A percentile compares a stretch with the other conserved stretches of the same genome.
Conservation (phyloP, 1,140 invertebrate species). For the Bombus superbus region DNA sequence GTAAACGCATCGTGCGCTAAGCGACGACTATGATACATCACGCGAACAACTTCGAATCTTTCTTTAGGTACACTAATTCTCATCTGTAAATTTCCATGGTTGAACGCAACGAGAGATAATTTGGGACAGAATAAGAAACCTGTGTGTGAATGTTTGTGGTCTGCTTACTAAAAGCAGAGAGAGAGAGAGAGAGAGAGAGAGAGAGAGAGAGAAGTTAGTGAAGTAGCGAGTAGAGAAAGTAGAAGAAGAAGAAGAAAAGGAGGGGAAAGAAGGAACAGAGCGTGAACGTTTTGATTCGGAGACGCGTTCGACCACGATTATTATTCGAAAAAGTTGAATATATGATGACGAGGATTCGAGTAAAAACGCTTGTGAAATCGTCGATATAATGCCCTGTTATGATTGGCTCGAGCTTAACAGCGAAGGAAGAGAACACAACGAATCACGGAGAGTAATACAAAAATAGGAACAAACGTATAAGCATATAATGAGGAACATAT, state of each 20-base stretch:
- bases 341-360: neutral
- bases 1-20: neutral
- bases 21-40: neutral
- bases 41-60: neutral
- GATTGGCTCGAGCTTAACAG: slow-evolving; percentile 41
- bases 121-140: neutral
- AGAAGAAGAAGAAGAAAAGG: too few species aligned
- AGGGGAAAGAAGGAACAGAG: neutral
- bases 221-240: neutral
- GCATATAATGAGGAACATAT: slow-evolving; percentile 77
- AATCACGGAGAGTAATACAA: slow-evolving; percentile 70
- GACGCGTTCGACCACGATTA: slow-evolving; percentile 26
- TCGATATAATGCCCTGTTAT: slow-evolving; percentile 69
- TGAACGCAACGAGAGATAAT: neutral
- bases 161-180: neutral
- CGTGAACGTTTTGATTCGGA: neutral
- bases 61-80: neutral
- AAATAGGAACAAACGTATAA: slow-evolving; percentile 79
- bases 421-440: slow-evolving; percentile 60
- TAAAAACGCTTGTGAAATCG: slow-evolving; percentile 28
- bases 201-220: neutral
- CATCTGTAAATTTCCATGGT: neutral
- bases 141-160: neutral
- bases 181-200: too few species aligned
- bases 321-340: slow-evolving; percentile 8